Evolutionary conservation across 2,888 invertebrate species (phyloP).

Genomic region (Scaeva pyrastri): DNA sequence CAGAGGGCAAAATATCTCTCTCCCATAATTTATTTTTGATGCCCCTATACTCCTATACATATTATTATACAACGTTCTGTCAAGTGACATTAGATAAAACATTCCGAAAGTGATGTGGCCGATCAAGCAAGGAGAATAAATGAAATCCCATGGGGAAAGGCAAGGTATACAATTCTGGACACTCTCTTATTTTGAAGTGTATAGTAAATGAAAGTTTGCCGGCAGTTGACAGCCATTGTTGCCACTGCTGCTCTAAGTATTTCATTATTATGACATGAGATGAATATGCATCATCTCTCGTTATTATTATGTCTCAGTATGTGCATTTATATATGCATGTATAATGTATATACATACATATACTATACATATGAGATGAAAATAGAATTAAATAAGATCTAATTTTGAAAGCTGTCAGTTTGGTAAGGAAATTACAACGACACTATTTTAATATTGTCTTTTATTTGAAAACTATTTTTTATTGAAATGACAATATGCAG

Average conservation of each 20-base stretch:
- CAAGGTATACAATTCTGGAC: constrained; percentile 36
- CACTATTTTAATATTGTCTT: constrained; percentile 15
- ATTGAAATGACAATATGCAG: no score
- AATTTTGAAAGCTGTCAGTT: constrained; percentile 59
- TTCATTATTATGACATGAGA: constrained; percentile 51
- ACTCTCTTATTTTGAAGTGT: constrained; percentile 62
- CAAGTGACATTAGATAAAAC: constrained; percentile 42
- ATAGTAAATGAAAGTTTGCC: constrained; percentile 63
- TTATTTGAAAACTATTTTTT: neutral
- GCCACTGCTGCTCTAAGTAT: constrained; percentile 42
- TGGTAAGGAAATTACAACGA: constrained; percentile 35
- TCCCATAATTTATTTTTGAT: constrained; percentile 1
- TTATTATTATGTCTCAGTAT: no score
- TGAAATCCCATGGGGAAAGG: neutral
- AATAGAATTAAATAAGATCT: constrained; percentile 40
- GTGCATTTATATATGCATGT: no score
- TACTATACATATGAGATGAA: neutral
- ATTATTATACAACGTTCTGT: constrained; percentile 18
- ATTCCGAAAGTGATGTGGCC: constrained; percentile 27
- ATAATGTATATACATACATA: neutral
- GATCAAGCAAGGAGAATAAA: constrained; percentile 29
- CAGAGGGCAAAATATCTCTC: constrained; percentile 1
- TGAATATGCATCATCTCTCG: no score
- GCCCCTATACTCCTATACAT: neutral
- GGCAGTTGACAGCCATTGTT: constrained; percentile 71